phyloP scores from a whole-genome alignment of 2,797 vertebrate species.

The Pseudomugil gertrudae region DNA sequence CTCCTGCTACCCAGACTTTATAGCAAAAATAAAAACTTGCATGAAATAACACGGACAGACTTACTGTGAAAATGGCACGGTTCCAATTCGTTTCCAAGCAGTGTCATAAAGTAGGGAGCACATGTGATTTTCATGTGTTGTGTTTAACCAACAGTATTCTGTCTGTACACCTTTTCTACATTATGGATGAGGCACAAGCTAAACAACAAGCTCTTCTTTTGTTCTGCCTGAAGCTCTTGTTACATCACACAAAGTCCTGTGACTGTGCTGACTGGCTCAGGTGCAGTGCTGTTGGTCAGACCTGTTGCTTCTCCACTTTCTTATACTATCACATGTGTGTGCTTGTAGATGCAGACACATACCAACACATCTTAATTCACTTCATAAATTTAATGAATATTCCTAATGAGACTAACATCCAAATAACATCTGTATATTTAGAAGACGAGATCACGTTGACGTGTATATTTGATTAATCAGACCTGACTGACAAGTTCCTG shows the following conservation, averaged over 20 bases:
- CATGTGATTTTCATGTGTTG: slow-evolving; percentile 79
- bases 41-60: slow-evolving; percentile 28
- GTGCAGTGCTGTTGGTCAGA: slow-evolving; percentile 43
- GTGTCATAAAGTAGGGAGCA: slow-evolving; percentile 56
- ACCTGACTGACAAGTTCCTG: slow-evolving; percentile 8
- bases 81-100: slow-evolving; percentile 31
- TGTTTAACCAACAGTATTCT: slow-evolving; percentile 81
- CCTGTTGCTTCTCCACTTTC: slow-evolving; percentile 58
- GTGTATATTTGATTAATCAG: slow-evolving; percentile 19
- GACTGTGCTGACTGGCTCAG: slow-evolving; percentile 52
- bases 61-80: slow-evolving; percentile 19
- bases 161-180: slow-evolving; percentile 82
- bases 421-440: slow-evolving; percentile 14
- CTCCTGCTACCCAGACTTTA: slow-evolving; percentile 22
- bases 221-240: slow-evolving; percentile 79
- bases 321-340: not conserved
- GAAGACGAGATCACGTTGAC: slow-evolving; percentile 16
- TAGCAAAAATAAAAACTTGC: slow-evolving; percentile 8
- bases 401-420: slow-evolving; percentile 5
- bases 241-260: slow-evolving; percentile 79
- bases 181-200: slow-evolving; percentile 84
- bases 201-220: slow-evolving; percentile 80
- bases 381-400: slow-evolving; percentile 12
- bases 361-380: not conserved
- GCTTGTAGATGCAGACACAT: not conserved